Evolutionary conservation across 2,797 vertebrate species (phyloP), one percentile per base, ranked within the genome.

Genomic region (Poeciliopsis infans): DNA sequence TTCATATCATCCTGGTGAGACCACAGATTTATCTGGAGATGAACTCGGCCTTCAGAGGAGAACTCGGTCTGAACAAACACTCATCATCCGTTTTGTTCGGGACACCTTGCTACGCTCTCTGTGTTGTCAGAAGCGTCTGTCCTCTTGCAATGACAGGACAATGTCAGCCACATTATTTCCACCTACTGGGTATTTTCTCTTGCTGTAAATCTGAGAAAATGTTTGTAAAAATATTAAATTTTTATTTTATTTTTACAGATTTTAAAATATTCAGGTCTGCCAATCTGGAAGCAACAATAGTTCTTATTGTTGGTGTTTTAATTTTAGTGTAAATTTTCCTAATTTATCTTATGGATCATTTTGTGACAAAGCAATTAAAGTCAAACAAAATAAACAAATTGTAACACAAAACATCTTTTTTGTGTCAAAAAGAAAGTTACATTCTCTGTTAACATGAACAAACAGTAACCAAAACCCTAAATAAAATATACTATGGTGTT

Each of bases 1-100:
- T 97, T 68, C 97, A 96, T 90, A 95, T 98, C 82, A 93, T 96
- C 76, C 91, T 98, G 96, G 97, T 97, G 85, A 97, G 96, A 93
- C 68, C 23, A n/a, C 23, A 7, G 55, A 8, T 59, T 69, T n/a
- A 28, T 41, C 25, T 53, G 28, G 3, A 10, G 47, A 1, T 55
- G 11, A 74, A 16, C 23, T n/a, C 43, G 23, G 23, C 23, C 39
- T 69, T 69, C 20, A 43, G 39, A 43, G 23, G 39, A 69, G 23
- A 41, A 25, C 10, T 39, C 23, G 33, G 39, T 13, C 66, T 69
- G 39, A 43, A 5, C 36, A 12, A 5, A 41, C 33, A 39, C 36
- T 25, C 64, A 13, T 68, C 36, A 12, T 69, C 66, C 5, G 12
- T 20, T 69, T 43, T n/a, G 41, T 43, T n/a, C 2, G 11, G 66